Percentiles rank a stretch among this genome's conserved stretches.
Evolutionary conservation across 1,140 invertebrate species (phyloP).

Genomic region (Plodia interpunctella): DNA sequence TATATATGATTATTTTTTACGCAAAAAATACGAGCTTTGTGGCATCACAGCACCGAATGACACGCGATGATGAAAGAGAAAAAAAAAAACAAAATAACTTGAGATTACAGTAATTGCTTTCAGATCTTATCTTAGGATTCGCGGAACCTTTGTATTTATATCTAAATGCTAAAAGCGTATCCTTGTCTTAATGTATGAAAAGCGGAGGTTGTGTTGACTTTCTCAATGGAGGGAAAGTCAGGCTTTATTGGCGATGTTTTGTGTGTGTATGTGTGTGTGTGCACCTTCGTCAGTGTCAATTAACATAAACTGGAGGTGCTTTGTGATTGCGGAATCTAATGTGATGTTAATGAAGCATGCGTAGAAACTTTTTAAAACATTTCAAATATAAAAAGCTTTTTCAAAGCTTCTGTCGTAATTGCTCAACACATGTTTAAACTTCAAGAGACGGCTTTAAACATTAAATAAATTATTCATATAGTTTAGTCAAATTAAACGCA

Average conservation of each 20-base stretch:
- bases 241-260: slow-evolving; percentile 24
- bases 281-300: slow-evolving; percentile 59
- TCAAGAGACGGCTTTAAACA: too few species aligned
- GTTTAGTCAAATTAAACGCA: too few species aligned
- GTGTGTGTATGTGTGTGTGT: not conserved
- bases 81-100: too few species aligned
- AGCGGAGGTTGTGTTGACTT: not conserved
- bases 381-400: too few species aligned
- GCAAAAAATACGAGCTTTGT: too few species aligned
- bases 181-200: slow-evolving; percentile 14
- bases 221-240: slow-evolving; percentile 21
- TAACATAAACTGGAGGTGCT: slow-evolving; percentile 27
- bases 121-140: slow-evolving; percentile 18
- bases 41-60: too few species aligned
- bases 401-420: too few species aligned
- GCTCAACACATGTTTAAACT: too few species aligned
- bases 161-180: slow-evolving; percentile 15
- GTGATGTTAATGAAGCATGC: not conserved
- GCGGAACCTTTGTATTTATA: slow-evolving; percentile 9
- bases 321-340: not conserved
- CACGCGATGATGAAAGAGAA: too few species aligned
- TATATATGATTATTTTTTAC: too few species aligned
- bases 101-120: slow-evolving; percentile 28
- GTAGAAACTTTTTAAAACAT: not conserved
- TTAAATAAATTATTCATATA: too few species aligned